Evolutionary conservation across 2,888 invertebrate genomes (phyloP).

Genomic region (Ctenicera cuprea): DNA sequence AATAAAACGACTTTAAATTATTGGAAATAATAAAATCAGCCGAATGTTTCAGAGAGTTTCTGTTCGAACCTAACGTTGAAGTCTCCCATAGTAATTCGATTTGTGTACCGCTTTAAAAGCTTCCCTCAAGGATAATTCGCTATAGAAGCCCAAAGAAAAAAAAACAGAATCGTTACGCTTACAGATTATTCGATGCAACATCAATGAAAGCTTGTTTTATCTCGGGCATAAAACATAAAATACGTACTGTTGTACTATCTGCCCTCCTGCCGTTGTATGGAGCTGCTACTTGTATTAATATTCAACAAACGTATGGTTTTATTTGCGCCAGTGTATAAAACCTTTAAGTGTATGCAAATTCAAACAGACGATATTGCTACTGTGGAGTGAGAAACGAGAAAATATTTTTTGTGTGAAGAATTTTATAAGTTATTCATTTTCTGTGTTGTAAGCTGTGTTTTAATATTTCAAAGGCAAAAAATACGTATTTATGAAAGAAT

Average conservation of each 20-base stretch:
- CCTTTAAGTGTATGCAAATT: constrained; percentile 29
- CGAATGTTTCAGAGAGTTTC: neutral
- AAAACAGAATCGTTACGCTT: neutral
- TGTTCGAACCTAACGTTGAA: neutral
- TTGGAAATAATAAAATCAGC: no score
- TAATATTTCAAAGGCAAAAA: no score
- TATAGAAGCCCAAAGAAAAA: neutral
- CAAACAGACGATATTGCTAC: constrained; percentile 28
- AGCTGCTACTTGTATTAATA: constrained; percentile 31
- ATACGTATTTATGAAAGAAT: no score
- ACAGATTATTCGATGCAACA: constrained; percentile 9
- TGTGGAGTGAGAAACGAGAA: neutral
- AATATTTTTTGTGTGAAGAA: neutral
- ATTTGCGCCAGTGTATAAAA: constrained; percentile 33
- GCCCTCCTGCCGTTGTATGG: constrained; percentile 31
- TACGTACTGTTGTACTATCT: constrained; percentile 32
- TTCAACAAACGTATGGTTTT: constrained; percentile 33
- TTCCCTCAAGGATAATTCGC: neutral
- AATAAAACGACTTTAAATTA: neutral
- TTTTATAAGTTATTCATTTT: no score
- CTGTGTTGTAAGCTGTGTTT: no score
- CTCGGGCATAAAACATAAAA: constrained; percentile 26
- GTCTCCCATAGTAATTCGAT: neutral
- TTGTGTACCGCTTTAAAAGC: neutral
- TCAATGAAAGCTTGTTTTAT: constrained; percentile 30